phyloP scores from a whole-genome alignment of 2,888 invertebrate genomes.

The Diplolepis rosae region DNA sequence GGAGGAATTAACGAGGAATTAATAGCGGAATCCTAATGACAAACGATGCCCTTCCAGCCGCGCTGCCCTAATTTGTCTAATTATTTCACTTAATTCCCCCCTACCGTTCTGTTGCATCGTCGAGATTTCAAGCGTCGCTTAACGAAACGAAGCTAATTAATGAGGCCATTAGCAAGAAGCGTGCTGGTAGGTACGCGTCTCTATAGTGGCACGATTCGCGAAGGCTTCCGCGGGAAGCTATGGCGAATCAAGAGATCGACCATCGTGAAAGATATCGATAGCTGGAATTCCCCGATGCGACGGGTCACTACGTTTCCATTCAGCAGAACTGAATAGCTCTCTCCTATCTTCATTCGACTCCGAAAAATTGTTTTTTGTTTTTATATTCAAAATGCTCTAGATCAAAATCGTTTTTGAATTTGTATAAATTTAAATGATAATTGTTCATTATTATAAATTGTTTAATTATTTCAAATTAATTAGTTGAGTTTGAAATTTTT shows the following conservation, averaged over 20 bases:
- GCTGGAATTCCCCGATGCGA: neutral
- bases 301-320: constrained; percentile 3
- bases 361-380: too few relatives aligned
- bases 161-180: constrained; percentile 66
- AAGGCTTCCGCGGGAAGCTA: constrained; percentile 20
- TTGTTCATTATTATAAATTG: too few relatives aligned
- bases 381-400: too few relatives aligned
- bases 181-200: constrained; percentile 48
- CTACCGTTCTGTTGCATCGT: constrained; percentile 52
- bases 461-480: too few relatives aligned
- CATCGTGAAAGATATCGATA: constrained; percentile 25
- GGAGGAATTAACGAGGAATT: constrained; percentile 74
- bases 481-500: too few relatives aligned
- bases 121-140: constrained; percentile 67
- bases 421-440: too few relatives aligned
- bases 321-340: neutral
- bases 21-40: constrained; percentile 73
- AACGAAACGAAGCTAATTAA: constrained; percentile 71
- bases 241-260: constrained; percentile 35
- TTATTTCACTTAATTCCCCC: constrained; percentile 72
- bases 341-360: neutral
- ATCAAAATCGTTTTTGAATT: too few relatives aligned
- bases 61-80: constrained; percentile 73
- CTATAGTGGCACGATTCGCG: constrained; percentile 35
- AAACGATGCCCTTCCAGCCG: constrained; percentile 67